phyloP scores from a whole-genome alignment of 2,888 invertebrate species.

The Coleophora deauratella region DNA sequence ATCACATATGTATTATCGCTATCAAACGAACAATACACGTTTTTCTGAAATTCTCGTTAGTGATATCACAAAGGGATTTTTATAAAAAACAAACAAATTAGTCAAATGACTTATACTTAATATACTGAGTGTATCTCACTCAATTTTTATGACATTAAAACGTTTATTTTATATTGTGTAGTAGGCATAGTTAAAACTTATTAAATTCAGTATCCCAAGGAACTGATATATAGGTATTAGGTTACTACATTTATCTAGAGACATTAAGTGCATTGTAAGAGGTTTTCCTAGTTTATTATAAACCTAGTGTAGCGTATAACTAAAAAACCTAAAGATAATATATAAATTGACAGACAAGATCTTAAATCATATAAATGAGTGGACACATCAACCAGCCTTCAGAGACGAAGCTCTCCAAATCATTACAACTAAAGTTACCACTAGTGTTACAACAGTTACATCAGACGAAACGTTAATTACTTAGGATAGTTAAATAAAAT shows the following conservation, averaged over 20 bases:
- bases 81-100: slow-evolving; percentile 46
- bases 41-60: slow-evolving; percentile 32
- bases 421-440: slow-evolving; percentile 39
- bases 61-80: slow-evolving; percentile 59
- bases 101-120: slow-evolving; percentile 39
- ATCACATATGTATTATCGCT: slow-evolving; percentile 10
- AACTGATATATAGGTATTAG: no score
- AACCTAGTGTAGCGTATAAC: no score
- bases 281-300: slow-evolving; percentile 14
- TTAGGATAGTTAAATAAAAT: no score
- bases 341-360: slow-evolving; percentile 19
- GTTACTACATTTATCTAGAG: slow-evolving; percentile 17
- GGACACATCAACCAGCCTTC: slow-evolving; percentile 69
- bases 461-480: slow-evolving; percentile 27
- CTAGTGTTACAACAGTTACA: slow-evolving; percentile 36
- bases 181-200: no score
- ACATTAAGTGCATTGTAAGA: slow-evolving; percentile 18
- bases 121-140: slow-evolving; percentile 25
- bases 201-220: no score
- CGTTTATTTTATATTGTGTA: no score
- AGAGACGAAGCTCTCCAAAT: slow-evolving; percentile 44
- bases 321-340: slow-evolving; percentile 13
- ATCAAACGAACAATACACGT: slow-evolving; percentile 11
- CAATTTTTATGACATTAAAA: slow-evolving; percentile 13
- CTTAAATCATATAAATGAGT: slow-evolving; percentile 46